Conservation (phyloP, 2,797 vertebrate species). For the Anniella stebbinsi region DNA sequence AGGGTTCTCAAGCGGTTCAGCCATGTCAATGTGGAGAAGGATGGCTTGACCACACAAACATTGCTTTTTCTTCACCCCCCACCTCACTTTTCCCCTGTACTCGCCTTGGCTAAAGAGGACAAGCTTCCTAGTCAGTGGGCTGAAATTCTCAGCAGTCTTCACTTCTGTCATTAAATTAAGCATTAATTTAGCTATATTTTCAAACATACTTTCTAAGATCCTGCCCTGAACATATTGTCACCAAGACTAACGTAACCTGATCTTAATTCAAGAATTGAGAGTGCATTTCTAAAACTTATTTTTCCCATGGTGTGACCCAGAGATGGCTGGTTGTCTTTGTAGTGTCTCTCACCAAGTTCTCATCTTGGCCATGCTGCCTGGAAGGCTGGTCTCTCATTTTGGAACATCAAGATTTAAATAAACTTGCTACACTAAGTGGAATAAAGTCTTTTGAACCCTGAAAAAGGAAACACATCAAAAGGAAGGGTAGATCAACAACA, state of each 20-base stretch:
- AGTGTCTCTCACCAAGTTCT: neutral
- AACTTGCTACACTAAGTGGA: neutral
- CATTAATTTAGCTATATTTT: neutral
- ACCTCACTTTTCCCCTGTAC: too few relatives aligned
- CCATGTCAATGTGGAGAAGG: neutral
- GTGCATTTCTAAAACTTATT: neutral
- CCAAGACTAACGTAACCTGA: neutral
- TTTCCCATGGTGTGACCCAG: neutral
- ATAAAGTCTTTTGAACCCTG: neutral
- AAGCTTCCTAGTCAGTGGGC: neutral
- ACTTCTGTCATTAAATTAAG: neutral
- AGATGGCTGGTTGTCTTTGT: neutral
- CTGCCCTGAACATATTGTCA: neutral
- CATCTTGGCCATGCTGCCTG: neutral
- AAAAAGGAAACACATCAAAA: neutral
- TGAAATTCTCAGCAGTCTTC: neutral
- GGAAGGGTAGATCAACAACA: neutral
- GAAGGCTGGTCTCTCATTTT: neutral
- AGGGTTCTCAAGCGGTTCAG: neutral
- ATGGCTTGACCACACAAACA: too few relatives aligned
- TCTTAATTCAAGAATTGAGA: neutral
- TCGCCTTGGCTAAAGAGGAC: neutral
- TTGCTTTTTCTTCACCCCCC: neutral
- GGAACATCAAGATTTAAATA: neutral
- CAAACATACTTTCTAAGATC: neutral